Conservation (phyloP, 64 coral and sea anemone species). For the Exaiptasia diaphana region DNA sequence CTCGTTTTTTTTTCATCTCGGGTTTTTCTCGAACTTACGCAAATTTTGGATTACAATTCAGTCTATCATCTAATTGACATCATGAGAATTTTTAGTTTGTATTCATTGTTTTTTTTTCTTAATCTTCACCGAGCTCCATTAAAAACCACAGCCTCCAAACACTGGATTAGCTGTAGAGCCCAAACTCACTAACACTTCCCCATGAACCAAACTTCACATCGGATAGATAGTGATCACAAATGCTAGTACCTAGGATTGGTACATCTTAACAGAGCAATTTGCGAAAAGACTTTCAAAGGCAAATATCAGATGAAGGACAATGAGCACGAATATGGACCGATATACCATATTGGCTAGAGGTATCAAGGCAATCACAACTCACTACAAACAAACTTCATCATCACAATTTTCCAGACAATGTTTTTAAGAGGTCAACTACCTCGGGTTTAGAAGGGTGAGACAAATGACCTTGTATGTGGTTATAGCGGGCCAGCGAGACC, state of each 20-base stretch:
- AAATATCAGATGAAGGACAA: slow-evolving; percentile 14
- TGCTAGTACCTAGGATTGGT: neutral
- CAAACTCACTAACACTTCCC: neutral
- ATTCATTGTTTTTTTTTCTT: neutral
- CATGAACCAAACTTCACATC: neutral
- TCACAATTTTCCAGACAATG: neutral
- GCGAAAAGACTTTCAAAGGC: neutral
- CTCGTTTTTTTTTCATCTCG: neutral
- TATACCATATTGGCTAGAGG: no score
- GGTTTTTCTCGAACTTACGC: no score
- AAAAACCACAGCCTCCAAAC: neutral
- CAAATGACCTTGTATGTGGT: slow-evolving; percentile 6
- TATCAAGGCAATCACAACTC: no score
- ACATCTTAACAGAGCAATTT: neutral
- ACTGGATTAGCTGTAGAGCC: no score
- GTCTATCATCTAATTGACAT: no score
- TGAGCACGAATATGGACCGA: neutral
- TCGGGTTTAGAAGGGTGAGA: neutral
- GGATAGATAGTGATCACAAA: slow-evolving; percentile 5
- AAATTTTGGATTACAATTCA: no score
- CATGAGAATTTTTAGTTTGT: neutral
- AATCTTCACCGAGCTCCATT: slow-evolving; percentile 1
- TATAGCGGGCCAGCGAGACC: neutral
- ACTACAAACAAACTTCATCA: no score
- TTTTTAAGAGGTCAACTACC: slow-evolving; percentile 1